Evolutionary conservation across 2,113 vertebrate genomes (phyloP), one percentile per base, ranked within the genome.

Genomic region (Garra rufa): DNA sequence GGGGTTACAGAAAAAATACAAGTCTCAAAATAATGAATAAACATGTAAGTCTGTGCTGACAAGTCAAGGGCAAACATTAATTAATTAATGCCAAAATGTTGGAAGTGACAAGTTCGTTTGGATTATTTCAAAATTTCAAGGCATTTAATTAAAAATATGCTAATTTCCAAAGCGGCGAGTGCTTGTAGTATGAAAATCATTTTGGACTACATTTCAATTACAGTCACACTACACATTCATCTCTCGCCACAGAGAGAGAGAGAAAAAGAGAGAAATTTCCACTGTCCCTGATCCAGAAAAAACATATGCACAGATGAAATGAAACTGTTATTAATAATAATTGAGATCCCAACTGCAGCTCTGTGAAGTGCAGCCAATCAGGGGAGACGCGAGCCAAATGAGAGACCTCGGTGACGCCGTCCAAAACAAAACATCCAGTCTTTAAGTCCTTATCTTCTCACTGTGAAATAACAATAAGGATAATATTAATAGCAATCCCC

Each of bases 111-210:
- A 83, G 87, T 85, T 90, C 85, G 87, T 92, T 92, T 88, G 85
- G 84, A 92, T 90, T 83, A 91, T 89, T 88, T 90, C 80, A 63
- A 84, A 79, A 89, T 50, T 69, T 74, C 87, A 88, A 89, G 88
- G 89, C 85, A 91, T 94, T 93, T 93, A 93, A 95, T 95, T 93
- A 94, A 91, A 94, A 95, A 93, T 94, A 94, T 95, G 94, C 91
- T 91, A 94, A 95, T 94, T 90, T 87, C 85, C 87, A 91, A 88
- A 88, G 88, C 59, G 92, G 92, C 78, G 88, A 93, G 91, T 90
- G 92, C 86, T 91, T 84, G 82, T 92, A 92, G 92, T 91, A 87
- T 82, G 75, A 87, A 89, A 92, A 91, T 88, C 28, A 90, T 85
- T 88, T 89, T 90, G 75, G 89, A 93, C 87, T 89, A 90, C 82